Evolutionary conservation across 2,888 invertebrate genomes (phyloP).

Genomic region (Drosophila infuscata): DNA sequence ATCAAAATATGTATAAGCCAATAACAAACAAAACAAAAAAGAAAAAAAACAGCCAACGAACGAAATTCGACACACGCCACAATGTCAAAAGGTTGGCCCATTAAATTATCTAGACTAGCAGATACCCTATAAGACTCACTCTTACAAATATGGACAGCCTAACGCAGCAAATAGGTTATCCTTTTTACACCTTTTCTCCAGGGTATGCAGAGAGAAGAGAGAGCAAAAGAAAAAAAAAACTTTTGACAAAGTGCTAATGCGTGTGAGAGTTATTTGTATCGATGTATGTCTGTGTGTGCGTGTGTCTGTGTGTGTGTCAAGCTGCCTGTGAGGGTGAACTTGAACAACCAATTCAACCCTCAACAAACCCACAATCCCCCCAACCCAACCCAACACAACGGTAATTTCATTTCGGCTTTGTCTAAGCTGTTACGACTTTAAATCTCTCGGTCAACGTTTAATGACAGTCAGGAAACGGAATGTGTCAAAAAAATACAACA

Average conservation of each 20-base stretch:
- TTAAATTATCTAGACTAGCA: not conserved
- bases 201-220: conserved; percentile 21
- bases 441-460: conserved; percentile 42
- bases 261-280: conserved; percentile 46
- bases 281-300: not conserved
- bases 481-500: conserved; percentile 1
- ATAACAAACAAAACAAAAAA: conserved; percentile 34
- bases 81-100: conserved; percentile 1
- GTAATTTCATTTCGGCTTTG: conserved; percentile 37
- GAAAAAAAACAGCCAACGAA: conserved; percentile 14
- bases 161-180: not conserved
- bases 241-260: conserved; percentile 70
- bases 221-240: conserved; percentile 18
- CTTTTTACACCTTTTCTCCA: not conserved
- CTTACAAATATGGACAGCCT: not conserved
- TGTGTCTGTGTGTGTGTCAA: not conserved
- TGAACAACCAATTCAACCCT: conserved; percentile 12
- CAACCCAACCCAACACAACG: not conserved
- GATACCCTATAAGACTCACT: conserved; percentile 20
- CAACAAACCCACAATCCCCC: conserved; percentile 9
- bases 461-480: conserved; percentile 22
- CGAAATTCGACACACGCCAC: conserved; percentile 64
- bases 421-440: conserved; percentile 43
- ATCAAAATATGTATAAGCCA: conserved; percentile 56
- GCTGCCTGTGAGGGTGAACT: not conserved